Conservation (phyloP, 2,888 invertebrate species). For the Eupithecia centaureata region DNA sequence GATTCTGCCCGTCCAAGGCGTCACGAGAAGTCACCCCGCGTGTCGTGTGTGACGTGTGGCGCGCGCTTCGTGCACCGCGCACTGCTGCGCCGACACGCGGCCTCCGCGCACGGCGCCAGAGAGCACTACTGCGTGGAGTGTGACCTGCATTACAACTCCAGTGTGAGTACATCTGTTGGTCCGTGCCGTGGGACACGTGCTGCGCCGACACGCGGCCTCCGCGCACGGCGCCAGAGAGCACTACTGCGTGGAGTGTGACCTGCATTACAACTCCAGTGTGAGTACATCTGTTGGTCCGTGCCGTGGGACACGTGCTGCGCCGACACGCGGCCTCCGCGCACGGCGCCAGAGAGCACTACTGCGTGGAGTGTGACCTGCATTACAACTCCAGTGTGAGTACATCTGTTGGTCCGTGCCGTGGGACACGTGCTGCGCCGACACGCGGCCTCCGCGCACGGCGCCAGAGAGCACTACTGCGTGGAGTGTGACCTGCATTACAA, state of each 20-base stretch:
- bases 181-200: constrained; percentile 54
- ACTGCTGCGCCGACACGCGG: constrained; percentile 61
- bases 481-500: constrained; percentile 75
- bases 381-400: constrained; percentile 68
- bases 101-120: constrained; percentile 58
- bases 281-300: constrained; percentile 46
- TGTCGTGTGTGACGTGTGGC: constrained; percentile 52
- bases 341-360: constrained; percentile 66
- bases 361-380: constrained; percentile 74
- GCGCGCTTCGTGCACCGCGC: constrained; percentile 12
- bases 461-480: constrained; percentile 72
- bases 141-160: constrained; percentile 68
- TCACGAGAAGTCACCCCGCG: constrained; percentile 64
- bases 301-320: constrained; percentile 61
- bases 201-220: constrained; percentile 62
- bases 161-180: constrained; percentile 55
- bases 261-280: constrained; percentile 68
- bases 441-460: constrained; percentile 58
- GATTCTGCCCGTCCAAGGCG: constrained; percentile 6
- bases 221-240: constrained; percentile 66
- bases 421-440: constrained; percentile 60
- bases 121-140: constrained; percentile 79
- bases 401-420: constrained; percentile 56
- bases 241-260: constrained; percentile 78
- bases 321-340: constrained; percentile 64